Evolutionary conservation across 2,888 invertebrate genomes (phyloP), one percentile per base, ranked within the genome.

Genomic region (Serripes groenlandicus): DNA sequence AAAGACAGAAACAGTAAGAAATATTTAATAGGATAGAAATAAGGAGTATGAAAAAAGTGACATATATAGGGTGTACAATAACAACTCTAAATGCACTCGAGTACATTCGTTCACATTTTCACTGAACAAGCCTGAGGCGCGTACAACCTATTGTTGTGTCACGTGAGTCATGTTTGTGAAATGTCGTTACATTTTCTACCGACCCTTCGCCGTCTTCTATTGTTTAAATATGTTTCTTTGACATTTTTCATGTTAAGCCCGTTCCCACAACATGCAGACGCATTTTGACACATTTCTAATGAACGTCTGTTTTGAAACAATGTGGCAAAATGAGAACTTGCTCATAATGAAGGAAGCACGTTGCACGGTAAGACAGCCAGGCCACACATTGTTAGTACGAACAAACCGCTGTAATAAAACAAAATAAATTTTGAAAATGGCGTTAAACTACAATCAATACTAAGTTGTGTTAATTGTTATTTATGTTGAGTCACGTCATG

Each of bases 91-190:
- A 34, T 62, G 62, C 21, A 34, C 62, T 32, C n/a, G 3, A 32
- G 62, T 62, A 62, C 62, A 34, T 34, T n/a, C n/a, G 34, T 60
- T 60, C 30, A 30, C 34, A 62, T 62, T 62, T 62, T 62, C 34
- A 62, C 30, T 62, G 62, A 62, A 21, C n/a, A 34, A 21, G 62
- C 62, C 21, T n/a, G 21, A 32, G 62, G 62, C 62, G 34, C 15
- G 34, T 62, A 32, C 15, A 32, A n/a, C 32, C 62, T 34, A 62
- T 62, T 62, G 62, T 62, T 32, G 4, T n/a, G 62, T 34, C 5
- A 21, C n/a, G 62, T 62, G 62, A 62, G 62, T 62, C 62, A 62
- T 32, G 28, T 7, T 4, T 32, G 32, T 34, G 21, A 62, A 62
- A 62, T 62, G 62, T 62, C 30, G 62, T 62, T 62, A 34, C n/a